These are phyloP conservation scores for Isurus oxyrinchus DNA, from an alignment of 2,113 vertebrate genomes.

Conservation along the genomic window DNA sequence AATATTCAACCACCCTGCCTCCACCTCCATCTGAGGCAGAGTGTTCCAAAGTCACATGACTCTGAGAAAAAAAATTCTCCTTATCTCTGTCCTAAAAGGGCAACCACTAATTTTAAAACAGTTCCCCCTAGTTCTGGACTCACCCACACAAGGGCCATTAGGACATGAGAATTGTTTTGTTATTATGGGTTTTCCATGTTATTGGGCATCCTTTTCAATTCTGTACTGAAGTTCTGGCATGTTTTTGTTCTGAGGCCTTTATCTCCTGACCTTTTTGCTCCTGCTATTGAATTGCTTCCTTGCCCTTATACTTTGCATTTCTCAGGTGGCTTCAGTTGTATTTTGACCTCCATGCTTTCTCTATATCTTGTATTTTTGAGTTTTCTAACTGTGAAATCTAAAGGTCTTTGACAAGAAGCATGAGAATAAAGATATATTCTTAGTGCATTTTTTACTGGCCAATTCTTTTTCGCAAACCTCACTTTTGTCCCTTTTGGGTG, in stretches of 20 bases:
- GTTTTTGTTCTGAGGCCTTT: background rate
- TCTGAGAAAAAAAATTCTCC: too few species aligned
- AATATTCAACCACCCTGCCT: too few species aligned
- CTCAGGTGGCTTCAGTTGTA: background rate
- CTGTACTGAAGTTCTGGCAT: background rate
- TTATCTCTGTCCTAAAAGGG: too few species aligned
- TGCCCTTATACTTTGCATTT: background rate
- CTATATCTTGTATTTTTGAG: background rate
- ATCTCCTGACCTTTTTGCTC: background rate
- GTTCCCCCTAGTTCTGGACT: too few species aligned
- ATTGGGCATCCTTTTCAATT: background rate
- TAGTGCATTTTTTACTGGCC: background rate
- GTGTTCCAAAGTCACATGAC: too few species aligned
- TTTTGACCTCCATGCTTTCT: background rate
- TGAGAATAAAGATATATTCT: background rate
- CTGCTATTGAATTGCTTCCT: background rate
- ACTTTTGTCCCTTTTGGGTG: background rate
- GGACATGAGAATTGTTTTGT: background rate
- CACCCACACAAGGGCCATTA: background rate
- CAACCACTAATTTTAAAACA: too few species aligned
- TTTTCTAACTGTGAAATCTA: background rate
- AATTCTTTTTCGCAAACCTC: background rate
- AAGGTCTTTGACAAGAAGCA: background rate
- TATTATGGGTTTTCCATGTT: background rate
- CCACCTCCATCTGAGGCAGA: too few species aligned